phyloP scores from a whole-genome alignment of 2,797 vertebrate species.

The Otus scops region DNA sequence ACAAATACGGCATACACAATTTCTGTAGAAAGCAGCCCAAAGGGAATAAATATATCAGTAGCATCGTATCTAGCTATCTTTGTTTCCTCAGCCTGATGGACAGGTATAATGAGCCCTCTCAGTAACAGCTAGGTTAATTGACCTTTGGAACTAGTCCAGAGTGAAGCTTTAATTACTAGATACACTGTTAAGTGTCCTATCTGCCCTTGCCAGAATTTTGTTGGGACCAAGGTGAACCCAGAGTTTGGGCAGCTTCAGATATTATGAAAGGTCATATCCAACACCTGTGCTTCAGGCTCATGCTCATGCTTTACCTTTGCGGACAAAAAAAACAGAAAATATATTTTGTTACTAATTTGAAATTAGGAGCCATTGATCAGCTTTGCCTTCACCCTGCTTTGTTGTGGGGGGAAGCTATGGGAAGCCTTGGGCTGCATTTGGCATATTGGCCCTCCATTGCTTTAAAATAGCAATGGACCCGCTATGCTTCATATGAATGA shows the following conservation, averaged over 20 bases:
- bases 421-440: not conserved
- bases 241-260: not conserved
- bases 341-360: not conserved
- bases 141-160: not conserved
- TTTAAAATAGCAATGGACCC: not conserved
- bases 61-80: not conserved
- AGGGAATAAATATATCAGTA: not conserved
- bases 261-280: not conserved
- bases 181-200: not conserved
- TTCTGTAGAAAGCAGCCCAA: not conserved
- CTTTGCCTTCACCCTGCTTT: not conserved
- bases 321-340: not conserved
- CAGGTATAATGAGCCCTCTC: not conserved
- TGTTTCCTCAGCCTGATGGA: not conserved
- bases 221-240: not conserved
- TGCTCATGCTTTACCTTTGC: not conserved
- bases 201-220: not conserved
- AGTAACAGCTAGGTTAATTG: not conserved
- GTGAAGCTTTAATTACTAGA: not conserved
- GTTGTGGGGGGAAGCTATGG: not conserved
- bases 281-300: not conserved
- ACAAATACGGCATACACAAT: fast-evolving
- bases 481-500: fast-evolving
- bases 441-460: not conserved
- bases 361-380: not conserved